Conservation (phyloP, 2,888 invertebrate species). For the Caradrina kadenii region DNA sequence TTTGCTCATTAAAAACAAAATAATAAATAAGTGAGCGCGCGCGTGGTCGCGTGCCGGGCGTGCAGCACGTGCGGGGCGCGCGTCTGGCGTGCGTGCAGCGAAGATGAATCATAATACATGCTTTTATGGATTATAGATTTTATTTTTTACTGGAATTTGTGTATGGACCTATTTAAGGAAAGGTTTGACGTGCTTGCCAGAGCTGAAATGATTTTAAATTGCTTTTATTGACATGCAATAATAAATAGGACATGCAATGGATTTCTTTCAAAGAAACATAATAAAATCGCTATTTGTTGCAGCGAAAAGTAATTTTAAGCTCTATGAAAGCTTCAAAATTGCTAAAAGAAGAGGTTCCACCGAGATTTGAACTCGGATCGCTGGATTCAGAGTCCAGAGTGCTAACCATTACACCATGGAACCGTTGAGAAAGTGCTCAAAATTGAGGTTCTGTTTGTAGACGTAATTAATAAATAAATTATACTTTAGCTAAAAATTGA, state of each 20-base stretch:
- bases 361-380: constrained; percentile 95
- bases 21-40: constrained; percentile 68
- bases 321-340: background rate
- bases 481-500: background rate
- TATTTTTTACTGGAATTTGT: constrained; percentile 37
- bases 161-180: background rate
- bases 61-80: constrained; percentile 65
- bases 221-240: background rate
- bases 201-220: background rate
- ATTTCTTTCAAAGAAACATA: background rate
- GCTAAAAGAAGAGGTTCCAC: constrained; percentile 90
- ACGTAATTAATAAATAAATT: fast-evolving
- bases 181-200: background rate
- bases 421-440: constrained; percentile 74
- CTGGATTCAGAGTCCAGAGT: constrained; percentile 95
- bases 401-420: constrained; percentile 95
- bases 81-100: constrained; percentile 29
- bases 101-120: constrained; percentile 44
- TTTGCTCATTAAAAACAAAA: constrained; percentile 78
- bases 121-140: constrained; percentile 58
- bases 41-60: constrained; percentile 62
- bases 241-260: background rate
- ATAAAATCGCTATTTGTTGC: background rate
- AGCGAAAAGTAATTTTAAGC: background rate
- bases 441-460: background rate